Conservation (phyloP, 2,797 vertebrate genomes). For the Labeo calbasu region DNA sequence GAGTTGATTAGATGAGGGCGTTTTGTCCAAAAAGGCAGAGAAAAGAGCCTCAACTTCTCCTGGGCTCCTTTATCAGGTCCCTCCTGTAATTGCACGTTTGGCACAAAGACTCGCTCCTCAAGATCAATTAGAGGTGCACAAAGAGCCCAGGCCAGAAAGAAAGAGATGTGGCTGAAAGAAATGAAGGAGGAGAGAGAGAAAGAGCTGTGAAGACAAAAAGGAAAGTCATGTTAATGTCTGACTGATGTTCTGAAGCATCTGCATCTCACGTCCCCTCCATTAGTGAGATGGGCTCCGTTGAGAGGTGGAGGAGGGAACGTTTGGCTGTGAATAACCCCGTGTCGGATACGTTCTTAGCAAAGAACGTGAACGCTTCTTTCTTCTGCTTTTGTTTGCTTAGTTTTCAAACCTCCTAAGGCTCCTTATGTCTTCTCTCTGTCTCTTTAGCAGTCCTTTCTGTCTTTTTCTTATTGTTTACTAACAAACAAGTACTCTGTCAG, state of each 20-base stretch:
- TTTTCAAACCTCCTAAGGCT: conserved; percentile 7
- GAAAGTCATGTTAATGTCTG: conserved; percentile 38
- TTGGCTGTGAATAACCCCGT: conserved; percentile 11
- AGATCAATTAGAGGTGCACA: conserved; percentile 59
- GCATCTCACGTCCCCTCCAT: conserved; percentile 47
- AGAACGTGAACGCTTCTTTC: background rate
- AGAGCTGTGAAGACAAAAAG: conserved; percentile 41
- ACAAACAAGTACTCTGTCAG: background rate
- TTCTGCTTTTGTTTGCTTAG: conserved; percentile 5
- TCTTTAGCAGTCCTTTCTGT: background rate
- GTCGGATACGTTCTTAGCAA: background rate
- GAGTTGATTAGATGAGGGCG: conserved; percentile 13
- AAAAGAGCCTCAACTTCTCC: conserved; percentile 36
- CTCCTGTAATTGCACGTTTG: conserved; percentile 58
- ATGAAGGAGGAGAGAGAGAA: conserved; percentile 27
- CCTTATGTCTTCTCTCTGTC: background rate
- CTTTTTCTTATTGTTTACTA: background rate
- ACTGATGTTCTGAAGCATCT: conserved; percentile 46
- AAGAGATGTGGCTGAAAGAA: background rate
- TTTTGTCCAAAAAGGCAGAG: conserved; percentile 25
- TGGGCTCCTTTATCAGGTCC: conserved; percentile 45
- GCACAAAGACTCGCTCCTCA: conserved; percentile 56
- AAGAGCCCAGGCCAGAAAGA: conserved; percentile 47
- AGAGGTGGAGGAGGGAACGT: conserved; percentile 6
- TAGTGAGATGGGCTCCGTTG: conserved; percentile 35